Conservation (phyloP, 2,888 invertebrate genomes). For the Dolichopus griseipennis region DNA sequence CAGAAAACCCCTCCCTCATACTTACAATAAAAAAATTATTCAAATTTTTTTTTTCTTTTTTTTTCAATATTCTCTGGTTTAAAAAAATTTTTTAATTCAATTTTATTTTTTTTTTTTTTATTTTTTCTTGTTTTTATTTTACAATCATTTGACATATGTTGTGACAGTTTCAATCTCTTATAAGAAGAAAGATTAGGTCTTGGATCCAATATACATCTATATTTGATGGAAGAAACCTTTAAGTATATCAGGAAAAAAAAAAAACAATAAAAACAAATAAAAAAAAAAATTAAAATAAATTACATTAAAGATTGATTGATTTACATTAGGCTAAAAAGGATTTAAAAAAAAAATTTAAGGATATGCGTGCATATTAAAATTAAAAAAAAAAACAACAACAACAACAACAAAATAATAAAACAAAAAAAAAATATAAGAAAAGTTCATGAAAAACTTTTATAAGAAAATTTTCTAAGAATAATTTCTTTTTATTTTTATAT, state of each 20-base stretch:
- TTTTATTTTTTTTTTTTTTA: neutral
- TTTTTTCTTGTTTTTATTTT: neutral
- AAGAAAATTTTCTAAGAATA: no score
- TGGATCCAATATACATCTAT: neutral
- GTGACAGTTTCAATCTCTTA: neutral
- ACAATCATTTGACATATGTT: neutral
- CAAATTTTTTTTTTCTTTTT: neutral
- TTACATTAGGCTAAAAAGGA: slow-evolving; percentile 9
- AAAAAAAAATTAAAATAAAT: neutral
- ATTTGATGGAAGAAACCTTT: no score
- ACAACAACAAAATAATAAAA: neutral
- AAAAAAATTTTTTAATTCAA: no score
- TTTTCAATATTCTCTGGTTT: no score
- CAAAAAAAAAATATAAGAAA: neutral
- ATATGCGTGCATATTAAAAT: neutral
- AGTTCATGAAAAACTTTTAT: no score
- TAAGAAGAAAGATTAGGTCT: neutral
- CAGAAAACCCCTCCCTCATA: neutral
- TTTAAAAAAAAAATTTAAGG: neutral
- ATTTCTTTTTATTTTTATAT: neutral
- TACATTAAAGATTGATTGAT: slow-evolving; percentile 11
- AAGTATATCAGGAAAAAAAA: neutral
- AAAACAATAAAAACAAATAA: neutral
- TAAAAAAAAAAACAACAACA: neutral
- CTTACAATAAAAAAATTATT: neutral